Evolutionary conservation across 2,888 invertebrate species (phyloP).

Genomic region (Hypena proboscidalis): DNA sequence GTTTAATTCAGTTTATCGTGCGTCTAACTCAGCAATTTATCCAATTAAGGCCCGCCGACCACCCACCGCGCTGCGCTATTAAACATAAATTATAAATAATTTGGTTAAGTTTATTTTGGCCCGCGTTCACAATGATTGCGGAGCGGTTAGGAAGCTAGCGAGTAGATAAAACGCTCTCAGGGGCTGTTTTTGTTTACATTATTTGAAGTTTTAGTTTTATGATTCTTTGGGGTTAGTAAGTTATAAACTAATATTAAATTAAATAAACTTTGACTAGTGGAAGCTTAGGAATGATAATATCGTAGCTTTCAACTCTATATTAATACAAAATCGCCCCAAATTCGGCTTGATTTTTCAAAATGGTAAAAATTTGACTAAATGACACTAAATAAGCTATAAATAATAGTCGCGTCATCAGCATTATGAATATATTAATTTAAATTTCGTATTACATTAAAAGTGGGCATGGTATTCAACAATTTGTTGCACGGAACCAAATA

Average conservation of each 20-base stretch:
- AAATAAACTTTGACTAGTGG: not conserved
- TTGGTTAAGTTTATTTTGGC: conserved; percentile 72
- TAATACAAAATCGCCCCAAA: too few relatives aligned
- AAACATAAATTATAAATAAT: conserved; percentile 83
- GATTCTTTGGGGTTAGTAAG: conserved; percentile 10
- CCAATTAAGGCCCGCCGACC: conserved; percentile 77
- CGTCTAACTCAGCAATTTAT: conserved; percentile 81
- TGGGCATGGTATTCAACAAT: conserved; percentile 9
- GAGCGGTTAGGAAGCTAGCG: conserved; percentile 45
- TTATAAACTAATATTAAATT: conserved; percentile 5
- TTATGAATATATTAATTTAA: not conserved
- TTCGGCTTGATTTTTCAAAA: too few relatives aligned
- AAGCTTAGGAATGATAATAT: too few relatives aligned
- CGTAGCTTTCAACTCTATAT: too few relatives aligned
- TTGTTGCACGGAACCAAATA: conserved; percentile 24
- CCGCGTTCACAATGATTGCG: conserved; percentile 61
- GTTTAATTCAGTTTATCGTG: conserved; percentile 80
- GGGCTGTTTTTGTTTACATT: conserved; percentile 41
- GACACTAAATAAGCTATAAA: too few relatives aligned
- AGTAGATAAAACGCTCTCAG: conserved; percentile 30
- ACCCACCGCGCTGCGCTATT: conserved; percentile 79
- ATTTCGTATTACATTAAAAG: not conserved
- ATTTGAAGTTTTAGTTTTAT: conserved; percentile 28
- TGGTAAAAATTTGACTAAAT: too few relatives aligned
- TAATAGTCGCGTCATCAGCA: too few relatives aligned